These are phyloP conservation scores for Gymnorhina tibicen DNA, from an alignment of 2,113 vertebrate genomes.

Conservation along the genomic window DNA sequence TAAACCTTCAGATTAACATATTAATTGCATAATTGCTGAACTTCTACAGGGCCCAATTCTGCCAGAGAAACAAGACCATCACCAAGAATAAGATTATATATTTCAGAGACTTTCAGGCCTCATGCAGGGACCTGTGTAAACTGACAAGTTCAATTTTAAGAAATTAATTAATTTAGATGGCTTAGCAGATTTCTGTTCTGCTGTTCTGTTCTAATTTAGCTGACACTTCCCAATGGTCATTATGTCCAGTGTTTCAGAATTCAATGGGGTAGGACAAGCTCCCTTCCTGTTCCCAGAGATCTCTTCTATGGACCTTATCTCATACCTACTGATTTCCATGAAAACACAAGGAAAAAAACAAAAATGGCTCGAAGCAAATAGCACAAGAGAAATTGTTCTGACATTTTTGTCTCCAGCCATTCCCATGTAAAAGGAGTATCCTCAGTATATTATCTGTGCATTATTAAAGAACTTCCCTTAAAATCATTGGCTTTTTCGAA, in stretches of 20 bases:
- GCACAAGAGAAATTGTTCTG: background rate
- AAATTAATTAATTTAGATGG: background rate
- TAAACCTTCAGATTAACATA: background rate
- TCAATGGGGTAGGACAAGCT: background rate
- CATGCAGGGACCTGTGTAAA: background rate
- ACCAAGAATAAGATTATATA: background rate
- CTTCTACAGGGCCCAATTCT: background rate
- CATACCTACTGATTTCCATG: background rate
- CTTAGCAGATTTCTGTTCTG: background rate
- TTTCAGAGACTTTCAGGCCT: background rate
- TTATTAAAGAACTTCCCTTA: background rate
- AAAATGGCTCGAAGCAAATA: fast-evolving
- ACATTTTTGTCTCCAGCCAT: background rate
- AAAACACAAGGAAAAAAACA: background rate
- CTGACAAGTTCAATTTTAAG: background rate
- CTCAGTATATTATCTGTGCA: background rate
- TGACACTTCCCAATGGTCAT: background rate
- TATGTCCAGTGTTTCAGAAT: background rate
- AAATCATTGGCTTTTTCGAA: background rate
- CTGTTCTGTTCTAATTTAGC: background rate
- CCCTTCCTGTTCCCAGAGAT: background rate
- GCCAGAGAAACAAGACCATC: background rate
- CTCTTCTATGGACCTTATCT: background rate
- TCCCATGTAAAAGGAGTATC: background rate
- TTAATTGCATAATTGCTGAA: background rate